Evolutionary conservation across 2,797 vertebrate genomes (phyloP).

Genomic region (Phalloptychus januarius): DNA sequence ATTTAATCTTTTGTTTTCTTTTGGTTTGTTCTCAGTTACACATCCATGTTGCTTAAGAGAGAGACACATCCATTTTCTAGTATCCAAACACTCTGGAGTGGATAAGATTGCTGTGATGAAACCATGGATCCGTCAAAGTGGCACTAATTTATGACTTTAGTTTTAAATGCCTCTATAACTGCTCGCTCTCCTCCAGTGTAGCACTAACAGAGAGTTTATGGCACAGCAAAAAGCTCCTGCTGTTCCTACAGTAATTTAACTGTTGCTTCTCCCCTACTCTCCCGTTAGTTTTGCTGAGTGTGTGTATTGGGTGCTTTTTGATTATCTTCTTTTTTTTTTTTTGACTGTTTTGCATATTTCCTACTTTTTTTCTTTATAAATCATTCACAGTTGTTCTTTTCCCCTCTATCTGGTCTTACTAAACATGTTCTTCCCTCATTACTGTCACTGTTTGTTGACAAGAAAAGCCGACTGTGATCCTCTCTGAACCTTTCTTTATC

Average conservation of each 20-base stretch:
- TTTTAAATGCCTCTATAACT: slow-evolving; percentile 26
- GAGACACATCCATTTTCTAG: slow-evolving; percentile 10
- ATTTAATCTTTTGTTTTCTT: slow-evolving; percentile 14
- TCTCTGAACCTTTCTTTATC: slow-evolving; percentile 23
- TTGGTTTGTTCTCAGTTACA: slow-evolving; percentile 3
- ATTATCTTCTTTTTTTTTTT: slow-evolving; percentile 6
- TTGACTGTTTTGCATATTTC: neutral
- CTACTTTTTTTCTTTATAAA: neutral
- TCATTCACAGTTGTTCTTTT: neutral
- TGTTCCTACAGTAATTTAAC: slow-evolving; percentile 60
- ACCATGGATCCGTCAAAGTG: slow-evolving; percentile 10
- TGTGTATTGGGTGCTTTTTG: slow-evolving; percentile 6
- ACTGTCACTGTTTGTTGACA: slow-evolving; percentile 21
- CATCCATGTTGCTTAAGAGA: slow-evolving; percentile 13
- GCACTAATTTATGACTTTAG: slow-evolving; percentile 29
- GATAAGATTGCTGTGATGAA: slow-evolving; percentile 17
- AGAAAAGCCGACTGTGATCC: slow-evolving; percentile 14
- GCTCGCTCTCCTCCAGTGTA: slow-evolving; percentile 16
- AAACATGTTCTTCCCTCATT: slow-evolving; percentile 25
- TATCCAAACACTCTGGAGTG: slow-evolving; percentile 11
- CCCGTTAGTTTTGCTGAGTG: slow-evolving; percentile 16
- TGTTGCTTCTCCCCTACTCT: slow-evolving; percentile 5
- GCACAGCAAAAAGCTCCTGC: slow-evolving; percentile 26
- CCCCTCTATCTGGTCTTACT: neutral
- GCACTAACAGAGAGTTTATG: slow-evolving; percentile 21